Conservation (phyloP, 2,113 vertebrate genomes). For the Rhea americana region DNA sequence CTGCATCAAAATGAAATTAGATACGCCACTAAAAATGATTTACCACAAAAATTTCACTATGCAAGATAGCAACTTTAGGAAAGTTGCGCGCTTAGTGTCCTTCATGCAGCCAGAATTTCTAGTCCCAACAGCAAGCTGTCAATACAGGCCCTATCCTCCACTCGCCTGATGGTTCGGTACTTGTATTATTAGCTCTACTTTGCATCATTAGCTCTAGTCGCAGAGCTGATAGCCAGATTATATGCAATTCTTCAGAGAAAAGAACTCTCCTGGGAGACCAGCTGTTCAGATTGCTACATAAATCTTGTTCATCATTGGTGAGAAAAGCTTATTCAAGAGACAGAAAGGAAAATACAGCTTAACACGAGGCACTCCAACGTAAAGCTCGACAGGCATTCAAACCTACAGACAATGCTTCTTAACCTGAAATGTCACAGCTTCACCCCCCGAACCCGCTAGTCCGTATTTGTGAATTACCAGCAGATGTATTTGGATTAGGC, state of each 20-base stretch:
- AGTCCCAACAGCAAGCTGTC: not conserved
- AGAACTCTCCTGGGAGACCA: not conserved
- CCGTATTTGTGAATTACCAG: fast-evolving
- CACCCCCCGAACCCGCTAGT: fast-evolving
- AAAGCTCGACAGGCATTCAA: not conserved
- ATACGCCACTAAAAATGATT: not conserved
- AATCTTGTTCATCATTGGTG: not conserved
- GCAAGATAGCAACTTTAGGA: not conserved
- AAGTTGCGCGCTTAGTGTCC: fast-evolving
- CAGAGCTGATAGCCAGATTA: not conserved
- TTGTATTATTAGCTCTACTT: not conserved
- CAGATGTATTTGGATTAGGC: not conserved
- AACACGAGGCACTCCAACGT: not conserved
- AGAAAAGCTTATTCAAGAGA: not conserved
- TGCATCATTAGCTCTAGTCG: not conserved
- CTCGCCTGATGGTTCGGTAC: fast-evolving
- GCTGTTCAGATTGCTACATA: slow-evolving; percentile 30
- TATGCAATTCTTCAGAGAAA: not conserved
- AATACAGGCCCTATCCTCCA: not conserved
- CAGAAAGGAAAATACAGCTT: not conserved
- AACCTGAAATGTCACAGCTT: not conserved
- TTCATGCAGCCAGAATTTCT: not conserved
- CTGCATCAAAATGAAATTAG: fast-evolving
- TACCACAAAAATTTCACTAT: fast-evolving
- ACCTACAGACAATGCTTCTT: not conserved